Evolutionary conservation across 2,113 vertebrate genomes (phyloP), one percentile per base, ranked within the genome.

Genomic region (Numenius arquata): DNA sequence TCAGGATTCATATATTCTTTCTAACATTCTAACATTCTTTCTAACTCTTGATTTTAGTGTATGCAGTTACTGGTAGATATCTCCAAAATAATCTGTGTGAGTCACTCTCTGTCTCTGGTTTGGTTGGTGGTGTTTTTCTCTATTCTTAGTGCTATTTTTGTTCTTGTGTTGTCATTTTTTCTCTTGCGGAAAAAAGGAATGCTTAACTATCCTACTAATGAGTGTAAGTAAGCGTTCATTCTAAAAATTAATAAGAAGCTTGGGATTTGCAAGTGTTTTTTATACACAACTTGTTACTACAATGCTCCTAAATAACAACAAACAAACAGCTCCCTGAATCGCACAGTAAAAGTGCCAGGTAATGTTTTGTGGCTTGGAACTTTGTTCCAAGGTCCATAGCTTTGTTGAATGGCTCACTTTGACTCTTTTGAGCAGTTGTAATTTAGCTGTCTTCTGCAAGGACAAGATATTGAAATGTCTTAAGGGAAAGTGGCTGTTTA

Each of bases 261-360:
- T 11, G 43, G 70, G 61, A 61, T 94, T 95, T 85, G 16, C 52
- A 72, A 59, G 53, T 38, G 48, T 40, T 73, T n/a, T 91, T 95
- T 89, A 78, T 68, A 55, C 7, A 71, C 17, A 78, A 6, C 30
- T 58, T 89, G 22, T 38, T 63, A 45, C 19, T 66, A 58, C 36
- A 36, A 5, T 32, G 4, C 12, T 79, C 15, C 36, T 82, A 71
- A 87, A 75, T 58, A 88, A 85, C 40, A 88, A n/a, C 50, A 90
- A 83, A 75, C 15, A 70, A 80, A 71, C 34, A 70, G 34, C 20
- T 67, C 38, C 1, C 6, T 66, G 56, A 92, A 76, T 88, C 34
- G 32, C 34, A 30, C 16, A 59, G 32, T 63, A 58, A 56, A 91
- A 85, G 29, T 23, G 5, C 36, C 23, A 52, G 56, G 40, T 84